Percentiles rank a stretch among this genome's conserved stretches.
Conservation (phyloP, 2,888 invertebrate genomes). For the Pyralis farinalis region DNA sequence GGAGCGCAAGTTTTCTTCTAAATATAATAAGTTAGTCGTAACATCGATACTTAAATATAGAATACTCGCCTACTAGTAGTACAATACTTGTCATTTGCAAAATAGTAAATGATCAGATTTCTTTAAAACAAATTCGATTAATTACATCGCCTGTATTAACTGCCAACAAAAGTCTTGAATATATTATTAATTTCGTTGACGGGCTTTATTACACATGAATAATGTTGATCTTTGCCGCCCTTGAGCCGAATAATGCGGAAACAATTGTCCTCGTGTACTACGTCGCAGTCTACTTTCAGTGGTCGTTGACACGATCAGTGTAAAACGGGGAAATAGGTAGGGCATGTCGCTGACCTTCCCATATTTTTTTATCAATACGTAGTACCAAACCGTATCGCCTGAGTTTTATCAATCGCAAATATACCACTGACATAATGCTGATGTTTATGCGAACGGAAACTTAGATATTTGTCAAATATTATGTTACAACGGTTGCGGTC, state of each 20-base stretch:
- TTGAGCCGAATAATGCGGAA: constrained; percentile 1
- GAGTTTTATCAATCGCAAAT: background rate
- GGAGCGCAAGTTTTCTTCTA: background rate
- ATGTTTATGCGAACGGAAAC: background rate
- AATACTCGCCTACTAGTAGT: background rate
- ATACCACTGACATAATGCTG: background rate
- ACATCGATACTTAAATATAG: background rate
- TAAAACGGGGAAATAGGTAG: background rate
- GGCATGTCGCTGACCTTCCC: constrained; percentile 2
- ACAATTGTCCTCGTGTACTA: background rate
- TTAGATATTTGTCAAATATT: background rate
- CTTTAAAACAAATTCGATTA: background rate
- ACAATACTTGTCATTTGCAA: background rate
- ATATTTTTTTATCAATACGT: background rate
- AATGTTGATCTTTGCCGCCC: constrained; percentile 1
- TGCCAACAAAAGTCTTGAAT: background rate
- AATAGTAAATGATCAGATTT: background rate
- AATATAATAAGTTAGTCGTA: background rate
- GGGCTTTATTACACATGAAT: background rate
- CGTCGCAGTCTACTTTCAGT: constrained; percentile 7
- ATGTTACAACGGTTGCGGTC: constrained; percentile 17
- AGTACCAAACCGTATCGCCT: background rate
- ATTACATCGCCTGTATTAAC: background rate
- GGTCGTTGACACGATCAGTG: constrained; percentile 4
- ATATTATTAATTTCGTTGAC: background rate